Base-by-base conservation (phyloP, 1,140 invertebrate species). In the Adelges cooleyi region DNA sequence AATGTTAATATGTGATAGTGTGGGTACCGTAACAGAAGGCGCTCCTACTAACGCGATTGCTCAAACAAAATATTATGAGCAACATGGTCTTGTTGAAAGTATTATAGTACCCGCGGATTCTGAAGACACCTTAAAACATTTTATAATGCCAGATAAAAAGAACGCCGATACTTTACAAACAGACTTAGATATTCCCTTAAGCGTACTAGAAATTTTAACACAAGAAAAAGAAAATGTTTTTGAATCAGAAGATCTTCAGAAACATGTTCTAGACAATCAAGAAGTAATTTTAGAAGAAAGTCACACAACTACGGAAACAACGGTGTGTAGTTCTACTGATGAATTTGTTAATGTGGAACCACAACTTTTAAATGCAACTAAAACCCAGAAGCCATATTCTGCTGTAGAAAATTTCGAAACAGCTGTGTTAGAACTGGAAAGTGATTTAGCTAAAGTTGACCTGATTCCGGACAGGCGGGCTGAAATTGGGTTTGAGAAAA, bases 41-140 rank as follows among this genome's bases (percentile, higher is more conserved):
- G 70, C 68, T 68, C 75, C 75, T 22, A 69, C 71, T 67, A 68
- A 66, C 18, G 68, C 38, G 52, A 71, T 48, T 20, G 77, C 77
- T 4, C 54, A 67, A 33, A 17, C 44, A 25, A 49, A 36, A 23
- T 69, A 72, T 59, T 53, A 62, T 38, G 49, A 68, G 8, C 65
- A 67, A 20, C 67, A 68, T 38, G 66, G 68, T 66, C 15, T 72
- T 36, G 50, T 68, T 67, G 67, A 67, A 9, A 65, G 67, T 25
- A 46, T 69, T 50, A 69, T 65, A 22, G 66, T 65, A n/a, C 1
- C 66, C 29, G 69, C 53, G 17, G 70, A 72, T 51, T 67, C 53
- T 27, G 70, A 70, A 68, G 65, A 62, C 33, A 17, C 38, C 10
- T 22, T 71, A 33, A 59, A 66, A 20, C 42, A 69, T 36, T 68